Evolutionary conservation across 2,888 invertebrate genomes (phyloP).

Genomic region (Pyrrhia umbra): DNA sequence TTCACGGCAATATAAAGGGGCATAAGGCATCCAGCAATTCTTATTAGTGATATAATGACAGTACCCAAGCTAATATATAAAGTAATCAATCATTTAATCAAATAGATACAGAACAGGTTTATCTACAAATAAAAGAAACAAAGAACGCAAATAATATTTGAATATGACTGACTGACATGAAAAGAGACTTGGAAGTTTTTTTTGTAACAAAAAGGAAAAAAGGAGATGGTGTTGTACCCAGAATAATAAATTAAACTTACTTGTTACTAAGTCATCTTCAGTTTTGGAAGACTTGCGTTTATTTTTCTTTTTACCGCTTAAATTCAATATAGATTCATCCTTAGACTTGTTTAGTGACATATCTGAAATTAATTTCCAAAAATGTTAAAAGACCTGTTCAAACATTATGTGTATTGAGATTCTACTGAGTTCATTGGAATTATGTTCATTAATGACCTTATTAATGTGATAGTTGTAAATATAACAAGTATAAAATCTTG

Average conservation of each 20-base stretch:
- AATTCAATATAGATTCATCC: conserved; percentile 51
- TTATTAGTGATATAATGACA: no score
- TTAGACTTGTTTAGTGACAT: conserved; percentile 11
- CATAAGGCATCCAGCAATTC: no score
- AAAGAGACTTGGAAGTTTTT: background rate
- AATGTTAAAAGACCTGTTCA: conserved; percentile 23
- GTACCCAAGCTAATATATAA: no score
- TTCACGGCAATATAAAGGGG: no score
- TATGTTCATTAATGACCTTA: background rate
- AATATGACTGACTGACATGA: background rate
- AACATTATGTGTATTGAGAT: conserved; percentile 6
- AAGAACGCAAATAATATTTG: no score
- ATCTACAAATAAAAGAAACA: no score
- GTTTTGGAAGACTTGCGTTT: conserved; percentile 52
- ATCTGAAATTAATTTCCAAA: conserved; percentile 35
- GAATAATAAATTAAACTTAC: conserved; percentile 49
- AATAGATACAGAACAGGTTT: no score
- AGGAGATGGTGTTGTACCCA: background rate
- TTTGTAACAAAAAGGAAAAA: background rate
- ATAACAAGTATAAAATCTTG: no score
- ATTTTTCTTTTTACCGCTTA: conserved; percentile 60
- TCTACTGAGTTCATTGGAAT: conserved; percentile 8
- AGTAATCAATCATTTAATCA: no score
- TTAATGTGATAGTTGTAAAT: no score
- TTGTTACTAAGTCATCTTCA: conserved; percentile 35